Percentiles rank a stretch among this genome's conserved stretches.
phyloP scores from a whole-genome alignment of 2,113 vertebrate genomes.

The Myanophis thanlyinensis region DNA sequence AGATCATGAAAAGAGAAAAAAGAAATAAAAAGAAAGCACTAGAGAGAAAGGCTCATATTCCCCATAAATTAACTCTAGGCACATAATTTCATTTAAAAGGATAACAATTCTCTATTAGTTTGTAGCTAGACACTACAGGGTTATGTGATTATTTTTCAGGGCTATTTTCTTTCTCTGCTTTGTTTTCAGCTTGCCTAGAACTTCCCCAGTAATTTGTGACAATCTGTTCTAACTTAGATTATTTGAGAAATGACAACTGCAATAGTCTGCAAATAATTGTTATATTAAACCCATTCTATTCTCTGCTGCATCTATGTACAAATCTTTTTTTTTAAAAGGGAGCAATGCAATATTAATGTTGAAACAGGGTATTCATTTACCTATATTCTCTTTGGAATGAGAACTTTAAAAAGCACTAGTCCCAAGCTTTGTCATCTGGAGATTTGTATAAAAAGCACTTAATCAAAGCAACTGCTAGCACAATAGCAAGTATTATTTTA shows the following conservation, averaged over 20 bases:
- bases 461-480: not conserved
- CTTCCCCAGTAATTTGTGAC: not conserved
- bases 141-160: not conserved
- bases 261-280: not conserved
- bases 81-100: not conserved
- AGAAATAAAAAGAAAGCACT: not conserved
- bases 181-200: not conserved
- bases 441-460: not conserved
- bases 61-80: not conserved
- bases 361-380: not conserved
- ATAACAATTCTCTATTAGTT: not conserved
- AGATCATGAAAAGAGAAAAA: not conserved
- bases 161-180: not conserved
- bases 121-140: not conserved
- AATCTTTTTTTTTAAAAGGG: not conserved
- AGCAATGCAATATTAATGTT: not conserved
- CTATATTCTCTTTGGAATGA: conserved; percentile 19
- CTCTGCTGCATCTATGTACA: not conserved
- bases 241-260: not conserved
- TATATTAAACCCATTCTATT: not conserved
- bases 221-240: not conserved
- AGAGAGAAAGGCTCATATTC: not conserved
- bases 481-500: conserved; percentile 41
- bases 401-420: conserved; percentile 25
- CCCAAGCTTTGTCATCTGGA: not conserved